Evolutionary conservation across 2,113 vertebrate genomes (phyloP).

Genomic region (Pan troglodytes): NHGRI_mPanTro3-v2.1_pri NC_072408.2:78105501-78106000

Average conservation of each 20-base stretch:
- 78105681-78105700: background rate
- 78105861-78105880: background rate
- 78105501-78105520: background rate
- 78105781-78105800: background rate
- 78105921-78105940: background rate
- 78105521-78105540: background rate
- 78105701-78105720: background rate
- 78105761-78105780: background rate
- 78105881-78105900: background rate
- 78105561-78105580: background rate
- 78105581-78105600: background rate
- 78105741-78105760: background rate
- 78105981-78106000: background rate
- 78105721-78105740: background rate
- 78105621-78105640: background rate
- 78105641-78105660: background rate
- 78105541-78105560: background rate
- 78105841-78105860: background rate
- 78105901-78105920: background rate
- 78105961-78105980: background rate
- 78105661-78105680: background rate
- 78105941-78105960: background rate
- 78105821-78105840: background rate
- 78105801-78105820: background rate
- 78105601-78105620: background rate